Base-by-base conservation (phyloP, 1,140 invertebrate genomes). In the Gonioctena quinquepunctata region DNA sequence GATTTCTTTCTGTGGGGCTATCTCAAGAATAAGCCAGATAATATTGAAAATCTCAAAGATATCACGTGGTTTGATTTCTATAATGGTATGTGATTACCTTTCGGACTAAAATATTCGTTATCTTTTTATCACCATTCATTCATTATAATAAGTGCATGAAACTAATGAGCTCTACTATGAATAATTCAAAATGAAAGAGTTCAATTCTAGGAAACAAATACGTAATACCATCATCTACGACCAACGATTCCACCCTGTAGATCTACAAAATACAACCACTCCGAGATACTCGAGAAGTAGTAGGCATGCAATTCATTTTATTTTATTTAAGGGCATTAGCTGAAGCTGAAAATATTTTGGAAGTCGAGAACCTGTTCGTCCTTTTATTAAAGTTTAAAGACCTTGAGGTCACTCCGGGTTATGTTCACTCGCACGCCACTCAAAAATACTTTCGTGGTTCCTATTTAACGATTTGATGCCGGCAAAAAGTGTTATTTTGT, bases 291-390 rank as follows among this genome's bases (percentile, higher is more conserved):
- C 28, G 42, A 42, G 61, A 48, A 63, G 28, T 48, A 63, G 19
- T 48, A 42, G 33, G 33, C 33, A 49, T 63, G 42, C 49, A 63
- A 63, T 63, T 63, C 42, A 63, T 63, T 72, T 73, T 73, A 66
- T 73, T 66, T 73, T 73, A 57, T 73, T 70, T 71, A 71, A 74
- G 69, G 72, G 72, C 65, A 64, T 71, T 74, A 71, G 70, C 67
- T 69, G 28, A 63, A 59, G 56, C 56, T 26, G 21, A 65, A 66
- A 69, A 71, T 68, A 71, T 72, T 74, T 74, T 54, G 72, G 69
- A 67, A 70, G 67, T 54, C 63, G 67, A 66, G 65, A 75, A 75
- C 73, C 73, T 72, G 73, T 75, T 75, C 67, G 64, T 70, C 72
- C 64, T 66, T 66, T 66, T 66, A 66, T 66, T 54, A 57, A 57